Evolutionary conservation across 2,113 vertebrate species (phyloP), one percentile per base, ranked within the genome.

Genomic region (Scomber japonicus): DNA sequence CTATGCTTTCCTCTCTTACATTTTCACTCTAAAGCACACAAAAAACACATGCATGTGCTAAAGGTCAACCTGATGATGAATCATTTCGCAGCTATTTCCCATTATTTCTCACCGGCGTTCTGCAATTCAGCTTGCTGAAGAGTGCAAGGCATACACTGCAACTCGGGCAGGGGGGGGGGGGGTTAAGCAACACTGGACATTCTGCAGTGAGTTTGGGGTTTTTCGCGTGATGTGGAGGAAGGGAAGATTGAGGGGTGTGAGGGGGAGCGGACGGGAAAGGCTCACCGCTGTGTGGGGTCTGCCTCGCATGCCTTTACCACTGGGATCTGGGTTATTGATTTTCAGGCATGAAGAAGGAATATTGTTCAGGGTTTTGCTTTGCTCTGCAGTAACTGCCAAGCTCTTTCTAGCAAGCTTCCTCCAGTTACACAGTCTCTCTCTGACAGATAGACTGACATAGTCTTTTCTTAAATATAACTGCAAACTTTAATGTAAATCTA

Each of bases 251-350:
- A 65, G 68, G 57, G 44, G 68, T 65, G 59, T 54, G 61, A 44
- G 71, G 57, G 62, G 78, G 73, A 63, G 66, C 31, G 56, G 55
- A 78, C 0, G 10, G 71, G 59, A 53, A 71, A 75, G 50, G 40
- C 71, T 84, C 64, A 64, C 16, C 71, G 31, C 85, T 87, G 90
- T 91, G 92, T 89, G 91, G 89, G 92, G 89, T 92, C 89, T 72
- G 27, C 63, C 64, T 90, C 21, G 31, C 53, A 51, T 89, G 84
- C 45, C 5, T 81, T 76, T 80, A 69, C 48, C 61, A 59, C 48
- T 4, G 44, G 65, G 55, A 63, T 70, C 73, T 83, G 83, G 71
- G 63, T 87, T 88, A 90, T 85, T 88, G 88, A 89, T 89, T 87
- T 89, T 82, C 80, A 89, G 75, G 21, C 83, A 78, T 59, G 73